Conservation (phyloP, 1,140 invertebrate species). For the Calephelis virginiensis region DNA sequence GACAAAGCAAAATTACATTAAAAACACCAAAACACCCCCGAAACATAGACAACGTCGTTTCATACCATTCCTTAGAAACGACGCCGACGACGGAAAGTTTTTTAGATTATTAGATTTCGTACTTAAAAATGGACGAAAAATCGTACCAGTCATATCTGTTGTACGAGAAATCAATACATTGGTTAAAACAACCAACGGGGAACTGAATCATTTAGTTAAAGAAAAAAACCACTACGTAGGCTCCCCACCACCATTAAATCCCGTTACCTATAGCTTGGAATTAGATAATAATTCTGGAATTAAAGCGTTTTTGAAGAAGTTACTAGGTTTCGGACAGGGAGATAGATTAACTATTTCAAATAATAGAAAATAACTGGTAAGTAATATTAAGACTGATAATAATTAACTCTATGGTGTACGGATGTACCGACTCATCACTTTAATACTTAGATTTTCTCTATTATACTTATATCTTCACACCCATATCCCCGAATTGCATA, state of each 20-base stretch:
- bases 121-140: constrained; percentile 33
- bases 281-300: constrained; percentile 34
- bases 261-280: constrained; percentile 42
- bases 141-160: constrained; percentile 45
- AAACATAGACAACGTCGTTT: constrained; percentile 41
- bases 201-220: constrained; percentile 46
- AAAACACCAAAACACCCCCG: constrained; percentile 2
- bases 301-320: constrained; percentile 40
- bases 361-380: constrained; percentile 19
- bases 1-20: neutral
- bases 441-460: no score
- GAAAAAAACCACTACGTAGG: constrained; percentile 52
- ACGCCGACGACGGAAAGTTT: constrained; percentile 41
- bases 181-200: constrained; percentile 43
- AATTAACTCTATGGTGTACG: no score
- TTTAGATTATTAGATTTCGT: constrained; percentile 45
- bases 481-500: no score
- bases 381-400: constrained; percentile 22
- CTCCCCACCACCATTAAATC: constrained; percentile 23
- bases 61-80: constrained; percentile 34
- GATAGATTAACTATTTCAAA: constrained; percentile 41
- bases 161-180: constrained; percentile 52
- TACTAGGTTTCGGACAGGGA: constrained; percentile 43
- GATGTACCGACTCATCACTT: no score
- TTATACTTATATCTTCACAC: no score